These are phyloP conservation scores for Deroptyus accipitrinus DNA, from an alignment of 2,113 vertebrate genomes.

Conservation along the genomic window DNA sequence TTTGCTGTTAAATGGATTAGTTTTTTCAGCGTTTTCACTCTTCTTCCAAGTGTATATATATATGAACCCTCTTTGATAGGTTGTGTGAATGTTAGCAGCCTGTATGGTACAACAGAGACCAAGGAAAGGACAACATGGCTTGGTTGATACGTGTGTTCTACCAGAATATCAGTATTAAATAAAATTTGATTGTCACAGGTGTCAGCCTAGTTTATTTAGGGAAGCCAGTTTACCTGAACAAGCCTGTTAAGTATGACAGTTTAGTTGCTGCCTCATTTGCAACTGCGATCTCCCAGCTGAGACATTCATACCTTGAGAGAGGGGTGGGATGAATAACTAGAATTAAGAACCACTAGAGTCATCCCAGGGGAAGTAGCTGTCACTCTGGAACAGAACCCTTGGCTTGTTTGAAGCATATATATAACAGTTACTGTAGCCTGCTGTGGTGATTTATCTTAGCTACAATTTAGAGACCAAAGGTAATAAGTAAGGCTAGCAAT, in stretches of 20 bases:
- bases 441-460: conserved; percentile 24
- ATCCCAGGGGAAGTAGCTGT: background rate
- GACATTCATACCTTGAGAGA: background rate
- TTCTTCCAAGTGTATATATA: background rate
- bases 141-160: background rate
- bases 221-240: background rate
- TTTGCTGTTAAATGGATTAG: background rate
- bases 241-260: background rate
- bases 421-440: background rate
- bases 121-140: background rate
- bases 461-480: conserved; percentile 21
- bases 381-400: conserved; percentile 1
- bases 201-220: conserved; percentile 1
- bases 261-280: background rate
- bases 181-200: background rate
- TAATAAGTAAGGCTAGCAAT: conserved; percentile 19
- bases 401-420: background rate
- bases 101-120: background rate
- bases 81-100: background rate
- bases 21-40: background rate
- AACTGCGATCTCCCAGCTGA: background rate
- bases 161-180: background rate
- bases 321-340: background rate
- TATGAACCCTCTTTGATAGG: background rate
- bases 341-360: background rate